Base-by-base conservation (phyloP, 2,797 vertebrate species). In the Vipera ursinii region DNA sequence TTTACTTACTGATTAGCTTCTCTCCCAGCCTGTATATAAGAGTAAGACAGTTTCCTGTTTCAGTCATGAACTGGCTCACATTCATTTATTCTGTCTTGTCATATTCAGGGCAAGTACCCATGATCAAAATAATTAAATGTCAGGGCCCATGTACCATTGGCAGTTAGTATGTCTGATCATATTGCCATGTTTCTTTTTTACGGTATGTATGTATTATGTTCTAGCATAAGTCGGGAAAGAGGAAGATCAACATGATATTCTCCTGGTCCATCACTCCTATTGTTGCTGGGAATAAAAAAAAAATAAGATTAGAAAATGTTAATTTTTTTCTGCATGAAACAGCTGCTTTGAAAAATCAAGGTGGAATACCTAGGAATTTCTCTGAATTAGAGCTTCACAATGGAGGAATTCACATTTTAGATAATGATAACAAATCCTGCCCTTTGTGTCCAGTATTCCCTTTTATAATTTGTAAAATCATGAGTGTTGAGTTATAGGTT, bases 401-500 rank as follows among this genome's bases (percentile, higher is more conserved):
- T 89, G 32, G 0, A 8, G 60, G 3, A 13, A 48, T 17, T 6
- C 28, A 94, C 28, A 26, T 91, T 94, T 96, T 94, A 91, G 65
- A 91, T 93, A 95, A 90, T 89, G 69, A 32, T 4, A 56, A n/a
- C 4, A 55, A 92, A 87, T 95, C 94, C 94, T 89, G 92, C 82
- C 90, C 94, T 93, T 22, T 95, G n/a, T 96, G 78, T 88, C 91
- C 89, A 92, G 61, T 88, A 90, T 0, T 60, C 48, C 28, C 69
- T 63, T 55, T 95, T 44, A 82, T 61, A 92, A 93, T 93, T 90
- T 61, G 93, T 2, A 90, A 94, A 94, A 95, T 87, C 90, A 89
- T 63, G 95, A 94, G 90, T 92, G 94, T 92, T 85, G 73, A 92
- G 93, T 90, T 28, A 59, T 88, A 94, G 87, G 96, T 96, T 96